Evolutionary conservation across 2,113 vertebrate genomes (phyloP).

Genomic region (Salvelinus namaycush): DNA sequence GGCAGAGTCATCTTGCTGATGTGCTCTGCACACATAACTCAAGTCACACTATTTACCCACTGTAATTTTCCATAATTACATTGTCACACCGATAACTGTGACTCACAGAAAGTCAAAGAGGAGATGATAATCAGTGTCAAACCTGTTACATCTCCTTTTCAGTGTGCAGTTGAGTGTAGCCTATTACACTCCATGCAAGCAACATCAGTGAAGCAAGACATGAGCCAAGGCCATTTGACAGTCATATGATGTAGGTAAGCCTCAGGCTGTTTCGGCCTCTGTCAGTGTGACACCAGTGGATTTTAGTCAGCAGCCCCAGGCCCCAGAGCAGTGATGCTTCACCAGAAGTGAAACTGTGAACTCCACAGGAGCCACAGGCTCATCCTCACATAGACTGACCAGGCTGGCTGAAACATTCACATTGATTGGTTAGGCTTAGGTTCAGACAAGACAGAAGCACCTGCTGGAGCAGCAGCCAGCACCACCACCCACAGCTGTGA

Average conservation of each 20-base stretch:
- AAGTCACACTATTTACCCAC: too few species aligned
- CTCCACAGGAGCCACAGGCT: too few species aligned
- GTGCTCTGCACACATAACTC: too few species aligned
- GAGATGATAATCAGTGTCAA: neutral
- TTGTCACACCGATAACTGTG: too few species aligned
- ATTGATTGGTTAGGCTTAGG: too few species aligned
- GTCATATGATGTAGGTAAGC: neutral
- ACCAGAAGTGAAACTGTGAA: too few species aligned
- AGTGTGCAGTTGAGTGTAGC: neutral
- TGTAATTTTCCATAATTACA: neutral
- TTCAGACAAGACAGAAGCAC: too few species aligned
- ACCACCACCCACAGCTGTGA: neutral
- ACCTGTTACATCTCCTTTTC: neutral
- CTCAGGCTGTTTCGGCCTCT: neutral
- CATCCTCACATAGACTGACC: too few species aligned
- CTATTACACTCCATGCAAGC: neutral
- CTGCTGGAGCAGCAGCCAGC: neutral
- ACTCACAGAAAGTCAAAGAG: neutral
- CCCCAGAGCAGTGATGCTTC: too few species aligned
- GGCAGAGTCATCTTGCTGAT: too few species aligned
- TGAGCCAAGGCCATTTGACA: neutral
- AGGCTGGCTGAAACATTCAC: too few species aligned
- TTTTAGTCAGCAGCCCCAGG: neutral
- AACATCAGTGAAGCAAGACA: neutral
- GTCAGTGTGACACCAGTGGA: neutral